phyloP scores from a whole-genome alignment of 2,113 vertebrate species.

The Corvus cornix region DNA sequence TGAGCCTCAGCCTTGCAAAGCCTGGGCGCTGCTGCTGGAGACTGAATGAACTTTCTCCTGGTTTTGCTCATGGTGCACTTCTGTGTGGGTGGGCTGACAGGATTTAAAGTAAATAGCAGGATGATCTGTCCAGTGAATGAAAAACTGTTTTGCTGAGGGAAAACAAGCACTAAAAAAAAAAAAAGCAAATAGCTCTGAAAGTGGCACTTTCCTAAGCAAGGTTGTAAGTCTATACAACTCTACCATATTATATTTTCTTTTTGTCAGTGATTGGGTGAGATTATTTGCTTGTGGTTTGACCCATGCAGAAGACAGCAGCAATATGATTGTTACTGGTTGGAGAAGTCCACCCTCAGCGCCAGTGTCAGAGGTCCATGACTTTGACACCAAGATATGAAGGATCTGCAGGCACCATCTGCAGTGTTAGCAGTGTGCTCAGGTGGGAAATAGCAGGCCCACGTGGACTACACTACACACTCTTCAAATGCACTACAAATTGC shows the following conservation, averaged over 20 bases:
- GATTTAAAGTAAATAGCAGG: constrained; percentile 9
- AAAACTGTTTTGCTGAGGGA: background rate
- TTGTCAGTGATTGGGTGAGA: background rate
- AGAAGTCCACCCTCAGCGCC: background rate
- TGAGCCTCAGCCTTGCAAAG: background rate
- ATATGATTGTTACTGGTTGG: background rate
- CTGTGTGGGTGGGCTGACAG: constrained; percentile 6
- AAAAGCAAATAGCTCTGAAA: background rate
- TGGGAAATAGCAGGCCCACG: background rate
- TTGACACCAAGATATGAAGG: background rate
- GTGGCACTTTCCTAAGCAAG: background rate
- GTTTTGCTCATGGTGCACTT: background rate
- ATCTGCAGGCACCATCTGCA: background rate
- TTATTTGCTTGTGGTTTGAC: background rate
- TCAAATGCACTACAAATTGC: background rate
- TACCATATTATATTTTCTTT: background rate
- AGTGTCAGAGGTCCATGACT: background rate
- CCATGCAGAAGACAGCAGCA: background rate
- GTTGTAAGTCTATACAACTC: background rate
- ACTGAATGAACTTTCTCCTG: background rate
- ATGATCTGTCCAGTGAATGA: background rate
- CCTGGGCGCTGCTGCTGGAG: background rate
- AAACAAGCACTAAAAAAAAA: background rate
- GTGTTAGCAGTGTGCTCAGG: background rate
- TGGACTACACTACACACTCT: too few species aligned